Conservation (phyloP, 2,888 invertebrate species). For the Zaprionus bogoriensis region DNA sequence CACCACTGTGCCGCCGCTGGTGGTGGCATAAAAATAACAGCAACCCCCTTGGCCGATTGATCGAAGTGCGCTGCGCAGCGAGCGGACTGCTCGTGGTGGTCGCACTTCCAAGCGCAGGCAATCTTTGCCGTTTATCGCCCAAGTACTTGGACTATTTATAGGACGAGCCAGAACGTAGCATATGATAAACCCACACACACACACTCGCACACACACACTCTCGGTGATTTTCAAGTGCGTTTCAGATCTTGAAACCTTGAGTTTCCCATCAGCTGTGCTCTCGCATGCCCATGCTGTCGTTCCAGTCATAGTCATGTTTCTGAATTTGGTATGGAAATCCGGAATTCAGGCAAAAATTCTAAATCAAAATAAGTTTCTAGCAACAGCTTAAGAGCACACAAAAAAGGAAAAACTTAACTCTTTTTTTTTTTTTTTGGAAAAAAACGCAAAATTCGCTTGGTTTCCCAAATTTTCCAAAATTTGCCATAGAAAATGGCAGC, state of each 20-base stretch:
- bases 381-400: no score
- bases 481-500: conserved; percentile 17
- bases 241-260: no score
- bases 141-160: background rate
- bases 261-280: no score
- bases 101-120: no score
- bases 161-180: background rate
- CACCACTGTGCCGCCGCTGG: conserved; percentile 36
- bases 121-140: background rate
- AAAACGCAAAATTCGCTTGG: no score
- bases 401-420: no score
- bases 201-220: background rate
- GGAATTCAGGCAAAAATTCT: no score
- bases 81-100: conserved; percentile 1
- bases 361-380: no score
- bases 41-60: conserved; percentile 40
- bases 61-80: conserved; percentile 20
- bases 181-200: background rate
- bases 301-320: no score
- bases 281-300: no score
- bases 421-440: background rate
- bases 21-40: conserved; percentile 44
- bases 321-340: no score
- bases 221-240: background rate
- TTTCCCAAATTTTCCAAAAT: background rate